Evolutionary conservation across 2,797 vertebrate species (phyloP).

Genomic region (Carapus acus): DNA sequence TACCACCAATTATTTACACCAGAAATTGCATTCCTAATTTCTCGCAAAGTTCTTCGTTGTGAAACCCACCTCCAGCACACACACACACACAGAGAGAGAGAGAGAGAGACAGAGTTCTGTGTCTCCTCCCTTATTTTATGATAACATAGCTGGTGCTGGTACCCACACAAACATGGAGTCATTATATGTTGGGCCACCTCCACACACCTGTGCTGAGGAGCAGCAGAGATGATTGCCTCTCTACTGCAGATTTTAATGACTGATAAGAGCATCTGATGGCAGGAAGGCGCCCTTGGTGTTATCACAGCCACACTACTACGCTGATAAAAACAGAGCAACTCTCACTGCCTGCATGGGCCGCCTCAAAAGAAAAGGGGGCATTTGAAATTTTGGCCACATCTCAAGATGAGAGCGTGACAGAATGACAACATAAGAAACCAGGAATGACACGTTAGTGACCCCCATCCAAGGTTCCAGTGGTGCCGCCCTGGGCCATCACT

Average conservation of each 20-base stretch:
- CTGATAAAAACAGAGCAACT: neutral
- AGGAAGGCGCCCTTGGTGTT: constrained; percentile 32
- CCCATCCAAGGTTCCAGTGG: too few relatives aligned
- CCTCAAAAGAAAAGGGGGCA: neutral
- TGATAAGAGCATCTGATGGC: constrained; percentile 34
- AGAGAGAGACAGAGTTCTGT: neutral
- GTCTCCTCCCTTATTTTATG: constrained; percentile 23
- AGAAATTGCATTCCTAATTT: constrained; percentile 54
- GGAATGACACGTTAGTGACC: too few relatives aligned
- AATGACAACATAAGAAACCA: too few relatives aligned
- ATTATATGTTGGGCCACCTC: constrained; percentile 38
- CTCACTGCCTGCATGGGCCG: too few relatives aligned
- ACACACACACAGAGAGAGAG: neutral
- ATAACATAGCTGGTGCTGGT: constrained; percentile 23
- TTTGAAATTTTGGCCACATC: neutral
- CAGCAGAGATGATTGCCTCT: constrained; percentile 34
- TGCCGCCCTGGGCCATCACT: too few relatives aligned
- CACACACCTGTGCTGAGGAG: constrained; percentile 35
- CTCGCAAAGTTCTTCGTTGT: constrained; percentile 19
- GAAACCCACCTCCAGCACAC: neutral
- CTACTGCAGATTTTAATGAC: constrained; percentile 39
- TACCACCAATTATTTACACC: constrained; percentile 61
- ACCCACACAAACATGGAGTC: constrained; percentile 24
- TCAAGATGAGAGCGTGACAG: neutral
- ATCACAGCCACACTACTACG: constrained; percentile 14